Base-by-base conservation (phyloP, 64 coral and sea anemone species). In the Stichodactyla helianthus region DNA sequence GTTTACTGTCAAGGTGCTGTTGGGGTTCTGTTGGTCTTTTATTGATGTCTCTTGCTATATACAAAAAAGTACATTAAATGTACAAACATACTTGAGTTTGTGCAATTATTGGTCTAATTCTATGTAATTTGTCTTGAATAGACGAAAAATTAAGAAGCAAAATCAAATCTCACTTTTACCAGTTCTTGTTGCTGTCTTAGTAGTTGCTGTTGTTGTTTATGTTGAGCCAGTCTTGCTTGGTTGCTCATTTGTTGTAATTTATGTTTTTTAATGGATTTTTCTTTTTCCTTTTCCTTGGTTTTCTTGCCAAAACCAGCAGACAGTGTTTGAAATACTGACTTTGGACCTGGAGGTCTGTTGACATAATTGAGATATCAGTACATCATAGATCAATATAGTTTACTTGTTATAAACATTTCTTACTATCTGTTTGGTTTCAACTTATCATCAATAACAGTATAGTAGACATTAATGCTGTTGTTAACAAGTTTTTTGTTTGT, bases 281-380 rank as follows among this genome's bases (percentile, higher is more conserved):
- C 54, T 82, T 65, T 82, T 85, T 90, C 83, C 83, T 85, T 70
- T 85, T 90, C 82, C 71, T 90, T 68, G 84, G 81, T 51, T 81
- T 81, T 81, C 78, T 81, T 81, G 35, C 50, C 50, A 81, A 81
- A 81, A 23, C 27, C 77, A 50, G 35, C 52, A 22, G 78, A 81
- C 8, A 81, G 2, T 20, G 14, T 17, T 20, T 81, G 78, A 10
- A 81, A 81, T 18, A 81, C 78, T 81, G 78, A 81, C 78, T 81
- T 81, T 51, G 78, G 77, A 50, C 67, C 25, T 19, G 8, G 55
- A 58, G 55, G 63, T 68, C 63, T 68, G 19, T 68, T 68, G n/a
- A 22, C 7, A 26, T 68, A 68, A 68, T 68, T 67, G 18, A n/a
- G 6, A 67, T 67, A 67, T 60, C 13, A 60, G 18, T 5, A 60